A percentile compares a stretch with the other conserved stretches of the same genome.
phyloP scores from a whole-genome alignment of 2,797 vertebrate genomes.

The Channa striata region DNA sequence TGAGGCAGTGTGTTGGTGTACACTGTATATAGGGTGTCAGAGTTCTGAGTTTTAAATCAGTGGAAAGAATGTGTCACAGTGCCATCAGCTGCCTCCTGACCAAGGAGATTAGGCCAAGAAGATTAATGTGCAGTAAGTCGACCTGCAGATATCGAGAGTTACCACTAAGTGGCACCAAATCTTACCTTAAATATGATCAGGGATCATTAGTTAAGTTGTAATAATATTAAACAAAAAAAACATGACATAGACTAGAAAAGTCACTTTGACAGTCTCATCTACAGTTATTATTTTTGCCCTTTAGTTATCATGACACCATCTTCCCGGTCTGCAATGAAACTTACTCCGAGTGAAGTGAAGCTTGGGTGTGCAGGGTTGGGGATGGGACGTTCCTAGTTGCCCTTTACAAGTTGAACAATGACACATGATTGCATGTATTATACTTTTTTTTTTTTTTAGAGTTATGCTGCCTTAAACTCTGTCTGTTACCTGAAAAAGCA shows the following conservation, averaged over 20 bases:
- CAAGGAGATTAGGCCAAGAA: conserved; percentile 57
- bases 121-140: conserved; percentile 33
- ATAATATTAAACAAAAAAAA: background rate
- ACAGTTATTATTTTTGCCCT: background rate
- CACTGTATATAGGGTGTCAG: conserved; percentile 8
- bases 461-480: too few species aligned
- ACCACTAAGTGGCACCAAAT: conserved; percentile 54
- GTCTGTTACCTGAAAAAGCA: too few species aligned
- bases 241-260: background rate
- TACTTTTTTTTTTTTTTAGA: too few species aligned
- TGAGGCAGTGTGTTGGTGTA: background rate
- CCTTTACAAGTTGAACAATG: too few species aligned
- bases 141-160: conserved; percentile 15
- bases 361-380: too few species aligned
- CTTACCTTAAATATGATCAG: background rate
- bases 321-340: too few species aligned
- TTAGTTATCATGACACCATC: background rate
- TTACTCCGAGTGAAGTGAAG: too few species aligned
- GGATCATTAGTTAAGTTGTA: background rate
- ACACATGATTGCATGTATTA: too few species aligned
- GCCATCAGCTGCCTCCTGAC: conserved; percentile 52
- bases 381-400: too few species aligned
- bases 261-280: too few species aligned
- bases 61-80: conserved; percentile 51
- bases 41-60: conserved; percentile 31